Evolutionary conservation across 2,888 invertebrate genomes (phyloP).

Genomic region (Caenorhabditis drosophilae): DNA sequence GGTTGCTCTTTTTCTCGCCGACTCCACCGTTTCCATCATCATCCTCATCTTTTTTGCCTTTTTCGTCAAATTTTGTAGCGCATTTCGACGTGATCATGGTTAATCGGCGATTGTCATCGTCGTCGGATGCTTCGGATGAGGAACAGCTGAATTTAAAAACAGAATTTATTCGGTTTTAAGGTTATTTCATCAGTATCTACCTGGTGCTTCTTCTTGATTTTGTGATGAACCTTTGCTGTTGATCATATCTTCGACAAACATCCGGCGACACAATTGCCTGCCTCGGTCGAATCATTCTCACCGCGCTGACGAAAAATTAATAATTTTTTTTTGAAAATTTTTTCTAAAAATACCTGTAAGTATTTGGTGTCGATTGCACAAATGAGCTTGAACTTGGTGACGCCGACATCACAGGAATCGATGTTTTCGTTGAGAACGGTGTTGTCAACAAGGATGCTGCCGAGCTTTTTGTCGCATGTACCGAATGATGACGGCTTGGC

Average conservation of each 20-base stretch:
- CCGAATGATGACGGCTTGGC: constrained; percentile 32
- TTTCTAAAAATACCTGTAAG: constrained; percentile 33
- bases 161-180: too few relatives aligned
- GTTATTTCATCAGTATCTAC: too few relatives aligned
- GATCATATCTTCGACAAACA: constrained; percentile 60
- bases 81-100: constrained; percentile 49
- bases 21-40: constrained; percentile 21
- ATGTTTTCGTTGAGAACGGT: constrained; percentile 30
- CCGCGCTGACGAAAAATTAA: constrained; percentile 43
- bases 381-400: constrained; percentile 12
- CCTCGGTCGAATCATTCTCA: constrained; percentile 64
- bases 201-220: constrained; percentile 70
- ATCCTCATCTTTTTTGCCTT: constrained; percentile 36
- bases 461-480: constrained; percentile 43
- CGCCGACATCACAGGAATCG: constrained; percentile 13
- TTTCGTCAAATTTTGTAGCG: constrained; percentile 21
- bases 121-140: constrained; percentile 89
- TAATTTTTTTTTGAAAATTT: background rate
- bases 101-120: constrained; percentile 71
- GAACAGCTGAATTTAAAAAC: too few relatives aligned
- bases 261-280: constrained; percentile 66
- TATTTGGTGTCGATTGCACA: constrained; percentile 29
- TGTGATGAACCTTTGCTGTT: constrained; percentile 54
- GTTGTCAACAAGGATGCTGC: constrained; percentile 30
- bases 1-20: constrained; percentile 6